Percentiles rank a stretch among this genome's conserved stretches.
These are phyloP conservation scores for Chrysochloris asiatica DNA, from an alignment of 2,113 vertebrate species.

Conservation along the genomic window DNA sequence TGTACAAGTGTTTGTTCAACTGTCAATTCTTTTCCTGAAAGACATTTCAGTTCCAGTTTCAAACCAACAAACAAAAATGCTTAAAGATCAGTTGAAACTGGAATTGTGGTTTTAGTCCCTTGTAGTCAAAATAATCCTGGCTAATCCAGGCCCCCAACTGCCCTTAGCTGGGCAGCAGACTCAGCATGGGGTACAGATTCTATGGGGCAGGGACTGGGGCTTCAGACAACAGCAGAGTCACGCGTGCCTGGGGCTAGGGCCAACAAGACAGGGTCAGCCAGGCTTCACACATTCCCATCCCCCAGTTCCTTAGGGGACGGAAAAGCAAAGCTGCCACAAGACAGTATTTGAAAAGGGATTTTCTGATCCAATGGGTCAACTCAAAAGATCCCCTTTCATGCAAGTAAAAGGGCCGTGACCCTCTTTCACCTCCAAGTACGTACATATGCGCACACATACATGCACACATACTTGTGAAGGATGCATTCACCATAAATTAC, in stretches of 20 bases:
- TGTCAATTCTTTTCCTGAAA: too few relatives aligned
- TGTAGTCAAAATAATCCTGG: background rate
- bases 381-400: conserved; percentile 67
- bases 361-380: conserved; percentile 61
- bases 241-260: conserved; percentile 13
- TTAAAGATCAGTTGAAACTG: conserved; percentile 27
- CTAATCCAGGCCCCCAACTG: conserved; percentile 11
- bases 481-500: conserved; percentile 1
- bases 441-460: background rate
- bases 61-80: conserved; percentile 36
- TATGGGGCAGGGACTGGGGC: background rate
- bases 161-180: conserved; percentile 6
- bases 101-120: background rate
- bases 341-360: conserved; percentile 70
- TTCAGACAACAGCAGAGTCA: conserved; percentile 48
- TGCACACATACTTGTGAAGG: too few relatives aligned
- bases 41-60: too few relatives aligned
- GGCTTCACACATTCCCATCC: background rate
- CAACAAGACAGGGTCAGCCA: background rate
- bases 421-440: conserved; percentile 18
- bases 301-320: background rate
- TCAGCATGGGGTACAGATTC: conserved; percentile 22
- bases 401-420: conserved; percentile 16
- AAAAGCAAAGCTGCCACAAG: conserved; percentile 61
- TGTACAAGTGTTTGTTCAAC: too few relatives aligned